These are phyloP conservation scores for Carollia perspicillata DNA, from an alignment of 2,113 vertebrate species.

Conservation along the genomic window DNA sequence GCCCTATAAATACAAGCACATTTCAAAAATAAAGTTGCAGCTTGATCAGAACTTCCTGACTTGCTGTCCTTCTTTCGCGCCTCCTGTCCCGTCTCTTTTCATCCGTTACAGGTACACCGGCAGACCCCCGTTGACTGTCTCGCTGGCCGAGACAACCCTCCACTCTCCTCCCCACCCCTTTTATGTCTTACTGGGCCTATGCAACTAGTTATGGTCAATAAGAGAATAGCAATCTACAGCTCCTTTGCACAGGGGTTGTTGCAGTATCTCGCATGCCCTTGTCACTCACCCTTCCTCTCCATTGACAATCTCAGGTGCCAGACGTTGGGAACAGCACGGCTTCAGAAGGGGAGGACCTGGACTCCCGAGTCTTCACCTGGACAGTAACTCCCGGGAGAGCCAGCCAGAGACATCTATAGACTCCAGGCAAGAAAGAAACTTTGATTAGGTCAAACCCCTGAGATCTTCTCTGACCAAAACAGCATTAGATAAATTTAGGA, in stretches of 20 bases:
- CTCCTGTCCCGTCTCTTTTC: too few relatives aligned
- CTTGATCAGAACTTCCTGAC: too few relatives aligned
- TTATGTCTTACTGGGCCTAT: background rate
- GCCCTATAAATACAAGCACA: too few relatives aligned
- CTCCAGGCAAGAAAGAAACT: background rate
- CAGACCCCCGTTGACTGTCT: too few relatives aligned
- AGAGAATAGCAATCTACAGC: background rate
- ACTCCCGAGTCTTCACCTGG: background rate
- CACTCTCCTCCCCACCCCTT: background rate
- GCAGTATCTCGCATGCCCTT: background rate
- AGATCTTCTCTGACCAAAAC: background rate
- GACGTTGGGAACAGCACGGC: background rate
- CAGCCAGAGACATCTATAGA: background rate
- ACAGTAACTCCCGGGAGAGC: background rate
- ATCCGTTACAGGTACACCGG: too few relatives aligned
- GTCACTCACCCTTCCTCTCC: background rate
- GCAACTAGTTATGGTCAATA: background rate
- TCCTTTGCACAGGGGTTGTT: background rate
- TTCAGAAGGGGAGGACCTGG: background rate
- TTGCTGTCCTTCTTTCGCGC: too few relatives aligned
- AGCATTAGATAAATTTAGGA: background rate
- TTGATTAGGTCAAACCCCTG: background rate
- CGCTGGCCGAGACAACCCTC: too few relatives aligned
- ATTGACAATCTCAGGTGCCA: background rate
- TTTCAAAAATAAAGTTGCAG: too few relatives aligned